Conservation (phyloP, 1,140 invertebrate genomes). For the Paraescarpia echinospica region DNA sequence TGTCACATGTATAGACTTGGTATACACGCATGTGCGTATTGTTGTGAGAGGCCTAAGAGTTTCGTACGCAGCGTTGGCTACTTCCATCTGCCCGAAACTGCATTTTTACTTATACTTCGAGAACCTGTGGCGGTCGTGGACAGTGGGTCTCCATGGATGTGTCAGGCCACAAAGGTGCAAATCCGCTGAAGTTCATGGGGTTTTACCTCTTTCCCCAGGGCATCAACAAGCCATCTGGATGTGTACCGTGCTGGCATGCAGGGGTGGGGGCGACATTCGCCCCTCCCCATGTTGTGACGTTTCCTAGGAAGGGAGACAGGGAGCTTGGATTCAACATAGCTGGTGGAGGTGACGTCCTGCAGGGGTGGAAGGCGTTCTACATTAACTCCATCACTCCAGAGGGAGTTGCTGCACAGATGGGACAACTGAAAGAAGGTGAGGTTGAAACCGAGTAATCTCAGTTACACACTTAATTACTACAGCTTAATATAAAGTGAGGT, state of each 20-base stretch:
- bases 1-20: not conserved
- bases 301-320: slow-evolving; percentile 77
- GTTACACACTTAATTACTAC: no score
- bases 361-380: slow-evolving; percentile 87
- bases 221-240: not conserved
- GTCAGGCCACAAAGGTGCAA: not conserved
- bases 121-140: not conserved
- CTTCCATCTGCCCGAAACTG: not conserved
- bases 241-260: not conserved
- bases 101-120: not conserved
- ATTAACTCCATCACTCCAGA: slow-evolving; percentile 87
- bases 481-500: no score
- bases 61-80: not conserved
- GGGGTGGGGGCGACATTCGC: not conserved
- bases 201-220: not conserved
- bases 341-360: slow-evolving; percentile 83
- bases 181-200: not conserved
- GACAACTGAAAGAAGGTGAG: slow-evolving; percentile 71
- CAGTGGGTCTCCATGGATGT: not conserved
- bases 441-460: not conserved
- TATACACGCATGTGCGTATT: not conserved
- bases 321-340: slow-evolving; percentile 90
- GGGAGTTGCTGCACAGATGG: slow-evolving; percentile 82
- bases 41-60: not conserved
- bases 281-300: not conserved